Evolutionary conservation across 2,888 invertebrate species (phyloP), one percentile per base, ranked within the genome.

Genomic region (Leptinotarsa haldemani): DNA sequence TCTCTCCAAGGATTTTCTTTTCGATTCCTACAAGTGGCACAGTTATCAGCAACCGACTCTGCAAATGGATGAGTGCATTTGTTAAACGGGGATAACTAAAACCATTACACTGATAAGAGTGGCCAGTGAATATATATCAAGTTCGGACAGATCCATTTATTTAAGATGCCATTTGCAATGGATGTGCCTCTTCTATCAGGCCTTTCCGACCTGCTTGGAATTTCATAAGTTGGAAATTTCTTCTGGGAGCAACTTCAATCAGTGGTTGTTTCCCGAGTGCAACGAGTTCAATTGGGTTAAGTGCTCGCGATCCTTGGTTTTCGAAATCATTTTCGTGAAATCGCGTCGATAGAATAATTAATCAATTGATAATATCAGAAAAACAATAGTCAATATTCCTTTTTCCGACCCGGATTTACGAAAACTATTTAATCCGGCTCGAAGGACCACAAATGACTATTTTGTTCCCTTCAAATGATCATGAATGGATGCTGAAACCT

Each of bases 131-230:
- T 83, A 83, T 81, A 80, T 80, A 77, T 79, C 79, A 70, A 74
- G 72, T 56, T 70, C 77, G 76, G 71, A 75, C 75, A 66, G 61
- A 66, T 65, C 81, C 80, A 81, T 80, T 82, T 82, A 79, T 77
- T 79, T 79, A 80, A 78, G 82, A 83, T 83, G 83, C 79, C 82
- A 85, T 85, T 85, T 84, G 84, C 85, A 85, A 85, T 85, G 84
- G 84, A 85, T 84, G 83, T 80, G 75, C 71, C 74, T 77, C 74
- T 77, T 67, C 70, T 69, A 69, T 69, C 71, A 66, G 58, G 69
- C 71, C 52, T 63, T 70, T 58, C 40, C 66, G 64, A 58, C 18
- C 67, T 66, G 22, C 12, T 56, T 70, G 48, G 75, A 75, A 69
- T 75, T 75, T 75, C 75, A 75, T 75, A 70, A 75, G 75, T 53